Evolutionary conservation across 2,888 invertebrate species (phyloP).

Genomic region (Spisula solida): DNA sequence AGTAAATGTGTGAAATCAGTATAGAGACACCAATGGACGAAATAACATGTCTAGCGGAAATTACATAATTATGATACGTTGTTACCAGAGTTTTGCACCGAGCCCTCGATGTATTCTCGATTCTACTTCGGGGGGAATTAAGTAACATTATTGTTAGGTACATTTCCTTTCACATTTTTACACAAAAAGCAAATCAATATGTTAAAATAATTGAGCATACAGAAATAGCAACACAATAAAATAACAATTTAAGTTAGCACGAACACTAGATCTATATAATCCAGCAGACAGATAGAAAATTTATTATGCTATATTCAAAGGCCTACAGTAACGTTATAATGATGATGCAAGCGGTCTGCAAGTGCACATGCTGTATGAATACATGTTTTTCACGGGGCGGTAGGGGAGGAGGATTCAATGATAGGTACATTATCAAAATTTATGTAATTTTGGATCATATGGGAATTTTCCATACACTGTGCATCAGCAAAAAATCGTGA

Average conservation of each 20-base stretch:
- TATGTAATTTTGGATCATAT: no score
- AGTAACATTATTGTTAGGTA: neutral
- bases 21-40: no score
- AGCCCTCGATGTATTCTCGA: no score
- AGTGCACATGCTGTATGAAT: neutral
- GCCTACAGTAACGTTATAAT: neutral
- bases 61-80: no score
- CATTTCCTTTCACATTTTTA: neutral
- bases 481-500: neutral
- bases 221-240: neutral
- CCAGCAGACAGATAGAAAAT: neutral
- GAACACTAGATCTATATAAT: conserved; percentile 26
- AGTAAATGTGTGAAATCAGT: no score
- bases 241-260: neutral
- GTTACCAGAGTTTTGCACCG: no score
- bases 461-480: neutral
- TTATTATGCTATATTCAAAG: neutral
- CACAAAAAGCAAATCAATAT: neutral
- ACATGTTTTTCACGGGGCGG: neutral
- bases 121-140: no score
- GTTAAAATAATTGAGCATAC: neutral
- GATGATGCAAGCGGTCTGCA: neutral
- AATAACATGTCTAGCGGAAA: no score
- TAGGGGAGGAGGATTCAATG: neutral
- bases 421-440: no score